Evolutionary conservation across 2,113 vertebrate species (phyloP).

Genomic region (Leuciscus idus): DNA sequence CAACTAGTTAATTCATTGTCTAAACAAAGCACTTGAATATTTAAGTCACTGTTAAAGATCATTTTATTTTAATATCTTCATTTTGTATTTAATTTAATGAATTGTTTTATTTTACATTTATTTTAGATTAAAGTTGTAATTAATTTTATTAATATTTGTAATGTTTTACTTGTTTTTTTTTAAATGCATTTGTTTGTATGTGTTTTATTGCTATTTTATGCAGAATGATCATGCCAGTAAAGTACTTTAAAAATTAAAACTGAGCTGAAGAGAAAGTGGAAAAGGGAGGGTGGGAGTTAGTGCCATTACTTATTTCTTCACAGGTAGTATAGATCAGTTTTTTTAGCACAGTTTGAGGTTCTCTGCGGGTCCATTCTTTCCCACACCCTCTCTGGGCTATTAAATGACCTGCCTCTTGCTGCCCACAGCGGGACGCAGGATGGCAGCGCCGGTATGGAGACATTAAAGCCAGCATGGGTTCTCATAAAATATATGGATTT

Average conservation of each 20-base stretch:
- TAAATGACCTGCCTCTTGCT: conserved; percentile 56
- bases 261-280: conserved; percentile 19
- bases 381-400: conserved; percentile 58
- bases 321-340: conserved; percentile 47
- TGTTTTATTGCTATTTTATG: not conserved
- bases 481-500: conserved; percentile 55
- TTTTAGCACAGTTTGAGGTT: conserved; percentile 42
- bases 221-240: not conserved
- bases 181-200: not conserved
- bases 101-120: too few species aligned
- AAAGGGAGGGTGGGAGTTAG: not conserved
- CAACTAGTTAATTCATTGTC: not conserved
- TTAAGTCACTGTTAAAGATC: not conserved
- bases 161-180: too few species aligned
- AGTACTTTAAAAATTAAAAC: not conserved
- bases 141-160: too few species aligned
- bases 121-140: too few species aligned
- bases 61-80: not conserved
- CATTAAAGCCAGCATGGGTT: conserved; percentile 52
- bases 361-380: conserved; percentile 35
- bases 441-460: conserved; percentile 57
- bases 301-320: conserved; percentile 45
- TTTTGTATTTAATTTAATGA: too few species aligned
- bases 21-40: not conserved
- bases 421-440: conserved; percentile 41